Base-by-base conservation (phyloP, 2,113 vertebrate genomes). In the Stegostoma tigrinum region DNA sequence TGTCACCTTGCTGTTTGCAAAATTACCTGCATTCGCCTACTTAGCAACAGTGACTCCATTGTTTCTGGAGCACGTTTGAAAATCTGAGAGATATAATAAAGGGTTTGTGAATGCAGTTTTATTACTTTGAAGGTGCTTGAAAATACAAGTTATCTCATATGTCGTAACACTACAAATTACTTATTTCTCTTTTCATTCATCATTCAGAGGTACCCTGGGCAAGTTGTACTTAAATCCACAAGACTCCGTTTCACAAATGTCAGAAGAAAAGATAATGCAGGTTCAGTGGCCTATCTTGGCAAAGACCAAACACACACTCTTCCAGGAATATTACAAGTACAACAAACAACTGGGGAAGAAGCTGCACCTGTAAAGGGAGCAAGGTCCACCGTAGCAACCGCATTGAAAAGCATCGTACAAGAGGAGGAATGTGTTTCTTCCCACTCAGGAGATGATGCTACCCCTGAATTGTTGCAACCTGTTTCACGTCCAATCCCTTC, bases 171-270 rank as follows among this genome's bases (percentile, higher is more conserved):
- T 61, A 70, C 24, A 90, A 24, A 85, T 87, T 48, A 42, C 34
- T 38, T 55, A 10, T 27, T 48, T 93, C 96, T 96, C 55, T 96
- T 96, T 96, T 96, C 48, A 96, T 55, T 94, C 64, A 67, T 95
- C 42, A 93, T 96, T 95, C 96, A 99, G 99, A 98, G 98, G 30
- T 99, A 99, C 96, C 98, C 99, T 3, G 99, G 99, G 55, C 99
- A 99, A 97, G 98, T 99, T 96, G 98, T 98, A 87, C 98, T 99
- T 96, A 99, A 99, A 97, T 99, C 99, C 96, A 98, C 98, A 68
- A 98, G 99, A 80, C 96, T 98, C 96, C 98, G 98, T 0, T 96
- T 98, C 96, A 97, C 98, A 95, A 98, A 97, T 55, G 95, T 97
- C 34, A 97, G 98, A 96, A 98, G 98, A 97, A 98, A 97, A 96